Conservation (phyloP, 1,140 invertebrate species). For the Zophobas morio region DNA sequence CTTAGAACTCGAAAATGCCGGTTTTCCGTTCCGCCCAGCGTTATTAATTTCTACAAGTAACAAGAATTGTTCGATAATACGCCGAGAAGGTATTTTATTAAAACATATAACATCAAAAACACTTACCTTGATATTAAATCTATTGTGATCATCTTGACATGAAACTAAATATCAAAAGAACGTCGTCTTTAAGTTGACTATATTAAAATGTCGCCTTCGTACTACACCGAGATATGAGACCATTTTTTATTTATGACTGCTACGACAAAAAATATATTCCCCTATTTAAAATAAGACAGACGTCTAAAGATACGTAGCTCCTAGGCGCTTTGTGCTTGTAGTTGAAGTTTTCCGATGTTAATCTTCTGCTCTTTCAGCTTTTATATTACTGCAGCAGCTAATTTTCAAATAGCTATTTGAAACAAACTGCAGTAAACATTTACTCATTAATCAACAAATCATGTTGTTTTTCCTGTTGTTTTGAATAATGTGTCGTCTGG, state of each 20-base stretch:
- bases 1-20: too few relatives aligned
- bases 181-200: conserved; percentile 14
- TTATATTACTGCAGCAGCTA: conserved; percentile 13
- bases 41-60: too few relatives aligned
- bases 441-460: not conserved
- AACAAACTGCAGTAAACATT: not conserved
- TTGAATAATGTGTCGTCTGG: not conserved
- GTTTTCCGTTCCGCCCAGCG: too few relatives aligned
- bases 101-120: conserved; percentile 17
- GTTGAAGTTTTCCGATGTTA: conserved; percentile 20
- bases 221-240: conserved; percentile 5
- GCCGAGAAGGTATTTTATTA: not conserved
- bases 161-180: conserved; percentile 28
- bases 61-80: not conserved
- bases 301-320: not conserved
- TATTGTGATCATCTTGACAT: conserved; percentile 33
- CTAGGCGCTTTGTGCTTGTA: not conserved
- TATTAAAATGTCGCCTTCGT: conserved; percentile 30
- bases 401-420: conserved; percentile 8
- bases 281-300: conserved; percentile 1
- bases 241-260: conserved; percentile 27
- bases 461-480: not conserved
- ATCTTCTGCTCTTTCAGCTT: conserved; percentile 28
- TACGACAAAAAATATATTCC: conserved; percentile 20
- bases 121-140: conserved; percentile 26